These are phyloP conservation scores for Sarcophaga caerulescens DNA, from an alignment of 2,888 invertebrate genomes.

Conservation along the genomic window DNA sequence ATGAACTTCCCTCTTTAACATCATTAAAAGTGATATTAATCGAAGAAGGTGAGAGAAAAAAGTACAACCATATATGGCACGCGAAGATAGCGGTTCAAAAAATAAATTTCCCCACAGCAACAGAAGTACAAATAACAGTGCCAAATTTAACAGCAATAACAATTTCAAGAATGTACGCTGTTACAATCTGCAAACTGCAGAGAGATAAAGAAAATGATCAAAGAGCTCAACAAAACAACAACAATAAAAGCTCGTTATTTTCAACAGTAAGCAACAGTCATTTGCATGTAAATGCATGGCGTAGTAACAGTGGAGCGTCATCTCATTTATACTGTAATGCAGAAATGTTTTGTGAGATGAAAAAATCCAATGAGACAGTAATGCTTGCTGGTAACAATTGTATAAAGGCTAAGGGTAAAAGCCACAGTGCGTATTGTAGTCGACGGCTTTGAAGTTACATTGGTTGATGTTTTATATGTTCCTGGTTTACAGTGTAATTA, in stretches of 20 bases:
- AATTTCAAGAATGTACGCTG: conserved; percentile 41
- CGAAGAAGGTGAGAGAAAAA: too few species aligned
- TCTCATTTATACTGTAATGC: conserved; percentile 41
- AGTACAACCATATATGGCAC: too few species aligned
- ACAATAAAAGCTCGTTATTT: conserved; percentile 24
- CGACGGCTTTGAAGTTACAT: neutral
- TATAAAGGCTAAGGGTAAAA: conserved; percentile 11
- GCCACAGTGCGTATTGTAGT: neutral
- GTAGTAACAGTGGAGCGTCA: conserved; percentile 53
- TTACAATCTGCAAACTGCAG: conserved; percentile 51
- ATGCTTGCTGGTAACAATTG: conserved; percentile 10
- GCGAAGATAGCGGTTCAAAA: conserved; percentile 20
- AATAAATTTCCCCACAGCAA: neutral
- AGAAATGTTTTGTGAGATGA: neutral
- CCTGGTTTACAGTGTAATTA: conserved; percentile 34
- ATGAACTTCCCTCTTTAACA: too few species aligned
- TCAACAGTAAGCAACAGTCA: conserved; percentile 6
- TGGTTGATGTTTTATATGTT: conserved; percentile 27
- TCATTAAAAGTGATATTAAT: too few species aligned
- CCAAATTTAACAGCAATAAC: conserved; percentile 5
- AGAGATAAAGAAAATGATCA: neutral
- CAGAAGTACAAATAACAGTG: neutral
- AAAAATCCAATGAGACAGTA: neutral
- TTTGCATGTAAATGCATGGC: conserved; percentile 30
- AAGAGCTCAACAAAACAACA: neutral